A percentile compares a stretch with the other conserved stretches of the same genome.
These are phyloP conservation scores for Melanotaenia nigrans DNA, from an alignment of 2,797 vertebrate genomes.

Conservation along the genomic window DNA sequence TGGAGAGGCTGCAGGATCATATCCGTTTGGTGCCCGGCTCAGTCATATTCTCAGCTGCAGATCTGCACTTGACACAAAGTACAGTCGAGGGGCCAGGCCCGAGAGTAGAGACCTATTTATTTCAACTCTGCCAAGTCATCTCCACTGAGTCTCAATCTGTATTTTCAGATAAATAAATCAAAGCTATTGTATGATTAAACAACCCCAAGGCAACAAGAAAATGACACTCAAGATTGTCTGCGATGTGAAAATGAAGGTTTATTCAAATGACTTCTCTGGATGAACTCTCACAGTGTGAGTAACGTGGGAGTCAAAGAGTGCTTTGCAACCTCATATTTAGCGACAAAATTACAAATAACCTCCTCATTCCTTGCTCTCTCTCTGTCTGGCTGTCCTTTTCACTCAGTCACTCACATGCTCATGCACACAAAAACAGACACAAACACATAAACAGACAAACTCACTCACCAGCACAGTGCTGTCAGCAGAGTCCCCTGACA, in stretches of 20 bases:
- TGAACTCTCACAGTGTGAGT: conserved; percentile 49
- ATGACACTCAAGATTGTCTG: conserved; percentile 46
- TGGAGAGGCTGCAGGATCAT: conserved; percentile 58
- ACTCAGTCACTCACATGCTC: conserved; percentile 62
- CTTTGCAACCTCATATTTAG: conserved; percentile 61
- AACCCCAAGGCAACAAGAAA: conserved; percentile 47
- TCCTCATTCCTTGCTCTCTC: conserved; percentile 23
- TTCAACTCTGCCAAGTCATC: conserved; percentile 42
- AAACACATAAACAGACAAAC: conserved; percentile 40
- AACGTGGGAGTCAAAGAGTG: conserved; percentile 57
- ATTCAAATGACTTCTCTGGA: conserved; percentile 61
- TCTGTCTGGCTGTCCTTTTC: conserved; percentile 55
- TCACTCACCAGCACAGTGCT: conserved; percentile 65
- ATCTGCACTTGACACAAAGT: conserved; percentile 33
- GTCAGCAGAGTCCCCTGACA: conserved; percentile 76
- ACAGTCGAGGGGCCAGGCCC: conserved; percentile 29
- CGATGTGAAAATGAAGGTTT: conserved; percentile 62
- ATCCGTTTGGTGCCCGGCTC: conserved; percentile 55
- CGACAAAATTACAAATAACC: conserved; percentile 66
- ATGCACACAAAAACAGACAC: conserved; percentile 37
- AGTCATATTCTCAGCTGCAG: conserved; percentile 44
- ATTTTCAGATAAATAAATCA: conserved; percentile 43
- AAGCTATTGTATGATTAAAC: conserved; percentile 59
- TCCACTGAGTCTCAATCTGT: conserved; percentile 29
- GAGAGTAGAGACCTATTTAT: conserved; percentile 44